phyloP scores from a whole-genome alignment of 2,113 vertebrate species.

The Hyaena hyaena region DNA sequence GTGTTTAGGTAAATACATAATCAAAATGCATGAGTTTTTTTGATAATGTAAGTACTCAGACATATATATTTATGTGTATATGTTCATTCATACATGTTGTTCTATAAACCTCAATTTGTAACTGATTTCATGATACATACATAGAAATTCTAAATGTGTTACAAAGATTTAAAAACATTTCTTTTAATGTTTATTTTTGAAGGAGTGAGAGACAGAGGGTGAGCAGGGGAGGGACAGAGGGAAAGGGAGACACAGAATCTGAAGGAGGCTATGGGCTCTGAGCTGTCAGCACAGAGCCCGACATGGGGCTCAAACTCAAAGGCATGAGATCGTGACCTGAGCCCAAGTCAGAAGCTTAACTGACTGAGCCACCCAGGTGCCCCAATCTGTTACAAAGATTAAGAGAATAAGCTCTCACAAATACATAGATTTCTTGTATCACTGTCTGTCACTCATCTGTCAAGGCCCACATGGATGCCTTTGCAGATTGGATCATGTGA shows the following conservation, averaged over 20 bases:
- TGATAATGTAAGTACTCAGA: slow-evolving; percentile 20
- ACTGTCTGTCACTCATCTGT: slow-evolving; percentile 19
- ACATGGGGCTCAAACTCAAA: no score
- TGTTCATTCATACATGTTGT: background rate
- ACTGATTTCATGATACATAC: background rate
- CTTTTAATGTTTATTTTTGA: no score
- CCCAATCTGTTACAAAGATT: no score
- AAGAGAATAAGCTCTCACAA: background rate
- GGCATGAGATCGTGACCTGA: no score
- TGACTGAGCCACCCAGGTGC: no score
- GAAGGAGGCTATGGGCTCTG: no score
- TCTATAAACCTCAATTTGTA: background rate
- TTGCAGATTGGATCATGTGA: background rate
- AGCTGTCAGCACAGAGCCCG: no score
- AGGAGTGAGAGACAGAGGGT: no score
- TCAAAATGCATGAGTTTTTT: slow-evolving; percentile 43
- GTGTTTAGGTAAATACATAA: slow-evolving; percentile 35
- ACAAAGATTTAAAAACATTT: background rate
- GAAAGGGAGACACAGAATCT: no score
- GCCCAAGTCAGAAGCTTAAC: no score
- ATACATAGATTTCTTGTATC: background rate
- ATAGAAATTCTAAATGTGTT: background rate
- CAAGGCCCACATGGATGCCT: background rate
- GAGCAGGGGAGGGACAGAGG: no score
- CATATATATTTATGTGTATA: background rate